A percentile compares a stretch with the other conserved stretches of the same genome.
phyloP scores from a whole-genome alignment of 1,140 invertebrate genomes.

The Amyelois transitella region DNA sequence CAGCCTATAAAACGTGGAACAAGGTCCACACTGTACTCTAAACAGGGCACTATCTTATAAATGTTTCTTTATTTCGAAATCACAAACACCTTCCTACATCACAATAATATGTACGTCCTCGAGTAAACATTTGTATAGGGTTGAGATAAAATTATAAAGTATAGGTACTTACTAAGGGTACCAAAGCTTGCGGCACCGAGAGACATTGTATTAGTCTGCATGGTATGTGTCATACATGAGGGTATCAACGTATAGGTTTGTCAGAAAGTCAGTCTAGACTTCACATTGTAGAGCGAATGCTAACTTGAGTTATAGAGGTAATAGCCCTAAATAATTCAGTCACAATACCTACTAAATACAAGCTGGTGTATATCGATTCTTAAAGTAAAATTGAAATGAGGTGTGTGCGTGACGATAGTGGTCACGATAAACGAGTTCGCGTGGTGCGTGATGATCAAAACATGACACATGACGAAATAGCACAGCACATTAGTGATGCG shows the following conservation, averaged over 20 bases:
- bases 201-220: slow-evolving; percentile 27
- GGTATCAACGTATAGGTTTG: slow-evolving; percentile 19
- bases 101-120: slow-evolving; percentile 19
- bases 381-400: slow-evolving; percentile 31
- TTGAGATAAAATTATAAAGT: slow-evolving; percentile 28
- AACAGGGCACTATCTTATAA: slow-evolving; percentile 19
- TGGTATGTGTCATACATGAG: slow-evolving; percentile 20
- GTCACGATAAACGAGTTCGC: slow-evolving; percentile 26
- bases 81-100: slow-evolving; percentile 22
- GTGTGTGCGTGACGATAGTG: slow-evolving; percentile 26
- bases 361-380: slow-evolving; percentile 18
- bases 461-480: slow-evolving; percentile 14
- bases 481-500: slow-evolving; percentile 20
- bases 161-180: slow-evolving; percentile 4
- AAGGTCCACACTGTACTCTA: neutral
- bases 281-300: slow-evolving; percentile 15
- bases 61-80: slow-evolving; percentile 16
- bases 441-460: slow-evolving; percentile 18
- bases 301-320: too few relatives aligned
- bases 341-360: slow-evolving; percentile 20
- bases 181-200: slow-evolving; percentile 11
- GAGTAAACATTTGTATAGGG: slow-evolving; percentile 24
- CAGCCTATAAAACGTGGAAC: slow-evolving; percentile 5
- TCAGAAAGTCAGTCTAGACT: slow-evolving; percentile 14
- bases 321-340: slow-evolving; percentile 16